Evolutionary conservation across 2,888 invertebrate genomes (phyloP).

Genomic region (Netelia melanura): DNA sequence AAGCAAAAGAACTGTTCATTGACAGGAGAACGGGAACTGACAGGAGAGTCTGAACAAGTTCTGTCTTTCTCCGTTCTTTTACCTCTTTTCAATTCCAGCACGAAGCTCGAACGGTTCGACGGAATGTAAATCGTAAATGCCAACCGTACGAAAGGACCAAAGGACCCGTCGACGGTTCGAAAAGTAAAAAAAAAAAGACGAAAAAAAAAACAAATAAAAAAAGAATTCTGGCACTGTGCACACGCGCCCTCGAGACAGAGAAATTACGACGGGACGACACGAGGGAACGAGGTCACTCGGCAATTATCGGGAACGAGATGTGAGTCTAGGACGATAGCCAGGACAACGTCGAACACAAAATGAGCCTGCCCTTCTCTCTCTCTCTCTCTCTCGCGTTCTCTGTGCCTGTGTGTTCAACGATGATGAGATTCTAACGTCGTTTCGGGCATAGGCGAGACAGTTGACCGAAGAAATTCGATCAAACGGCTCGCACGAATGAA

Average conservation of each 20-base stretch:
- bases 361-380: neutral
- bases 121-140: constrained; percentile 21
- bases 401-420: neutral
- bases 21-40: neutral
- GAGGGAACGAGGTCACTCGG: constrained; percentile 62
- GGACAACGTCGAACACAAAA: neutral
- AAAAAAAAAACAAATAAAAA: neutral
- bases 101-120: constrained; percentile 13
- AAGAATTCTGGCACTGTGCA: neutral
- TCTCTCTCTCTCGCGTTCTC: no score
- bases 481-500: no score
- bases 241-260: neutral
- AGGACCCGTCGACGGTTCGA: neutral
- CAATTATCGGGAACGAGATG: constrained; percentile 66
- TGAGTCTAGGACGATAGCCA: no score
- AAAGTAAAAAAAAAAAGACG: neutral
- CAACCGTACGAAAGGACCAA: neutral
- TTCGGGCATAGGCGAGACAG: constrained; percentile 37
- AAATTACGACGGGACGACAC: constrained; percentile 40
- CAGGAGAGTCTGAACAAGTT: constrained; percentile 16
- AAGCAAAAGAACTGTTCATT: neutral
- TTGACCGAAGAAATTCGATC: constrained; percentile 21
- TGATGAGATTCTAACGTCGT: constrained; percentile 65
- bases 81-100: neutral
- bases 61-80: constrained; percentile 12